Evolutionary conservation across 2,888 invertebrate species (phyloP).

Genomic region (Pyrrhia umbra): DNA sequence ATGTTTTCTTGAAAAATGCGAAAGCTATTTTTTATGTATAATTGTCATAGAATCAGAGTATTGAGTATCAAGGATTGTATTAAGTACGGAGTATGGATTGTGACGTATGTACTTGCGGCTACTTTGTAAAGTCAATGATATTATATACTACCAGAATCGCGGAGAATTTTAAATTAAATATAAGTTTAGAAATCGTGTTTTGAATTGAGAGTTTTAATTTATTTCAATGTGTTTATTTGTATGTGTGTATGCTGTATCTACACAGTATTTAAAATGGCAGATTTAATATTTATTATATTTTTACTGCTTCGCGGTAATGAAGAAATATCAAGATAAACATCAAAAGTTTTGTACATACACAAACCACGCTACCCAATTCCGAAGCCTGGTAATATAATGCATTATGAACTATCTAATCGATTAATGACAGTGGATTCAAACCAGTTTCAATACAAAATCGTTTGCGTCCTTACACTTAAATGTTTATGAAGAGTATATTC

Average conservation of each 20-base stretch:
- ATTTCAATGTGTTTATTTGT: too few relatives aligned
- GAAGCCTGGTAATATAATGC: background rate
- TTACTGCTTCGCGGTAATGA: too few relatives aligned
- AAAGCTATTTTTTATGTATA: slow-evolving; percentile 37
- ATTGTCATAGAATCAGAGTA: slow-evolving; percentile 25
- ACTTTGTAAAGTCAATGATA: background rate
- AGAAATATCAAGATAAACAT: too few relatives aligned
- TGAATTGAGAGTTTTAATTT: too few relatives aligned
- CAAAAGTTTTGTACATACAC: too few relatives aligned
- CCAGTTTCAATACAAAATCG: slow-evolving; percentile 52
- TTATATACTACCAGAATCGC: background rate
- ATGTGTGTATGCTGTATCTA: too few relatives aligned
- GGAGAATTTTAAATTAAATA: too few relatives aligned
- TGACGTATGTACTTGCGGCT: background rate
- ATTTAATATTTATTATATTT: too few relatives aligned
- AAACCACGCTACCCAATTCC: too few relatives aligned
- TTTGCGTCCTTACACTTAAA: slow-evolving; percentile 49
- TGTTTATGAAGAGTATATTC: slow-evolving; percentile 59
- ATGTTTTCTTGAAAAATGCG: slow-evolving; percentile 15
- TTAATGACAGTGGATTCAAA: slow-evolving; percentile 28
- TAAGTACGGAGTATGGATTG: background rate
- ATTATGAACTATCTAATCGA: slow-evolving; percentile 15
- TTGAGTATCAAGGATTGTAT: background rate
- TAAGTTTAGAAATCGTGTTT: too few relatives aligned
- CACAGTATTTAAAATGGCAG: too few relatives aligned